Conservation (phyloP, 1,140 invertebrate species). For the Hypothenemus hampei region DNA sequence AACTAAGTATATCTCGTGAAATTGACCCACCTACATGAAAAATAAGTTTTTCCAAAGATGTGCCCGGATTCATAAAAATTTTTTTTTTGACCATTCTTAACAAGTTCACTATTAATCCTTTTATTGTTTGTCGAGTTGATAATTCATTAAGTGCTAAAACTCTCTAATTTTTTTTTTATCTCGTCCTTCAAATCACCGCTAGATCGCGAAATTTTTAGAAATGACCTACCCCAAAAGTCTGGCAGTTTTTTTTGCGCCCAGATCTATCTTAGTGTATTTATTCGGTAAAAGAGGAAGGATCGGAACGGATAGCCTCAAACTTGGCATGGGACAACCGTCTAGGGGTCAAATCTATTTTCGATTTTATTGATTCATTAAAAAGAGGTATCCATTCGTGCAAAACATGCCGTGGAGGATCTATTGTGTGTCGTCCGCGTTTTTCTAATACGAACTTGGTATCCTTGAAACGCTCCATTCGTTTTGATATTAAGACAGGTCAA, state of each 20-base stretch:
- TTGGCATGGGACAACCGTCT: slow-evolving; percentile 8
- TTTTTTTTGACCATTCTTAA: no score
- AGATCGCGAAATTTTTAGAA: slow-evolving; percentile 20
- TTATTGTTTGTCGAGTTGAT: no score
- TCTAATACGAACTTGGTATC: background rate
- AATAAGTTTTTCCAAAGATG: no score
- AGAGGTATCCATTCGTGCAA: slow-evolving; percentile 10
- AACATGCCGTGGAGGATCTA: background rate
- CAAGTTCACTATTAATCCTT: no score
- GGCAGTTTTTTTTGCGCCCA: background rate
- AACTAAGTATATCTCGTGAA: no score
- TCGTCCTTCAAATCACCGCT: slow-evolving; percentile 25
- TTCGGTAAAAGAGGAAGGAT: slow-evolving; percentile 15
- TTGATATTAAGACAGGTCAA: slow-evolving; percentile 1
- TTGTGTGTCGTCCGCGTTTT: background rate
- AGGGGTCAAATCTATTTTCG: slow-evolving; percentile 25
- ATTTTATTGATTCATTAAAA: slow-evolving; percentile 14
- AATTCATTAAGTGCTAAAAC: slow-evolving; percentile 19
- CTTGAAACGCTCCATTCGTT: background rate
- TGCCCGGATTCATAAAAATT: no score
- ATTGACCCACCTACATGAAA: no score
- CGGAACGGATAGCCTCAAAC: background rate
- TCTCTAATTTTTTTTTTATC: slow-evolving; percentile 20
- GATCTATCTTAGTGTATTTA: slow-evolving; percentile 3
- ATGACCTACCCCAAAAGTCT: slow-evolving; percentile 22